Percentiles rank a stretch among this genome's conserved stretches.
phyloP scores from a whole-genome alignment of 2,113 vertebrate genomes.

The Todiramphus chloris region DNA sequence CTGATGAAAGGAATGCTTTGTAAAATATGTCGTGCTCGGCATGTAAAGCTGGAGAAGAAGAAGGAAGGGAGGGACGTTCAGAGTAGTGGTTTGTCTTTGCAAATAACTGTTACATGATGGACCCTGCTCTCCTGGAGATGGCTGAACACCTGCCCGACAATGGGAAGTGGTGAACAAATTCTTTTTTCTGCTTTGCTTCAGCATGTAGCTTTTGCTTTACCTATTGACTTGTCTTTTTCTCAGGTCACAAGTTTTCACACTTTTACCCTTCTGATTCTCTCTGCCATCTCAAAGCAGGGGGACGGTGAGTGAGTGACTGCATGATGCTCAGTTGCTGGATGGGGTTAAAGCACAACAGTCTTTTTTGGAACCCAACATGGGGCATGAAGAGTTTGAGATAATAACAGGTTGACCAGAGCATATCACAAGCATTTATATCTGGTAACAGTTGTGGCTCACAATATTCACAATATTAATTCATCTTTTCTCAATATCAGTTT shows the following conservation, averaged over 20 bases:
- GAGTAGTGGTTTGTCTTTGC: not conserved
- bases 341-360: not conserved
- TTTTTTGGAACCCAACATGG: not conserved
- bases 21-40: not conserved
- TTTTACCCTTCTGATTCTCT: not conserved
- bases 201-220: not conserved
- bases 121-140: not conserved
- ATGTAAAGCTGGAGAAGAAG: not conserved
- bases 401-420: not conserved
- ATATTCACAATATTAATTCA: not conserved
- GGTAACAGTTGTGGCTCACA: not conserved
- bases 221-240: not conserved
- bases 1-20: not conserved
- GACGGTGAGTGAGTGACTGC: fast-evolving
- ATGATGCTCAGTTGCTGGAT: not conserved
- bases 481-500: not conserved
- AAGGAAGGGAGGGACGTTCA: not conserved
- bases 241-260: not conserved
- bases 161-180: not conserved
- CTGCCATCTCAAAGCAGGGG: not conserved
- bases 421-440: not conserved
- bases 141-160: not conserved
- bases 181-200: not conserved
- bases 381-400: not conserved
- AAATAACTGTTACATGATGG: not conserved